Base-by-base conservation (phyloP, 2,797 vertebrate genomes). In the Lophius americanus region DNA sequence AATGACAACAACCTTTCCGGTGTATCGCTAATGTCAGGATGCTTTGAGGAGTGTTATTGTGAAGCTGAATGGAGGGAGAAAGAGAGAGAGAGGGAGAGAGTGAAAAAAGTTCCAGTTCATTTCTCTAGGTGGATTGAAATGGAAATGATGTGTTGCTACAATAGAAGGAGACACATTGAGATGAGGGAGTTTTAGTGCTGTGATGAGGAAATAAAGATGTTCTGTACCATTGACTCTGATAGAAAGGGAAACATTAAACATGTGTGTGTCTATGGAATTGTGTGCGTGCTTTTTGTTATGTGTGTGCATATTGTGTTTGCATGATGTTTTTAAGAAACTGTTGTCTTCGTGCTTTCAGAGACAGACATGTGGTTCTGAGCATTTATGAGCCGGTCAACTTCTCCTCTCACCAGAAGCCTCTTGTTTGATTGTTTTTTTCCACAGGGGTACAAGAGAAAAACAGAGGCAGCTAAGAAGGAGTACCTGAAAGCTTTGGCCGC, bases 371-470 rank as follows among this genome's bases (percentile, higher is more conserved):
- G 72, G 66, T 66, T 76, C 35, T 79, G 54, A 59, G 55, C 50
- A 51, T 81, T 75, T 85, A 73, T 67, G 75, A 73, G 54, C 51
- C 51, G 64, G 74, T 80, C 72, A 78, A 82, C 68, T 69, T 84
- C 78, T 86, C 66, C 78, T 85, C 85, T 85, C 74, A 87, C 82
- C 75, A 56, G 38, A 70, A 86, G 68, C 84, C 69, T 71, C 56
- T 82, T 84, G 82, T 82, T 84, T 85, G 79, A 61, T 68, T 83
- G 76, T 11, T 68, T 53, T 64, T 32, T 60, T 63, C 56, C 93
- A 9, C 94, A 99, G 98, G 97, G 89, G 2, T 99, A 99, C 92
- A 99, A 99, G 94, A 96, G 96, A 92, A 99, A 99, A 95, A 99
- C 97, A 0, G 97, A 99, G 92, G 97, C 97, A 0, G 98, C 98